Conservation (phyloP, 1,140 invertebrate species). For the Luehdorfia chinensis region DNA sequence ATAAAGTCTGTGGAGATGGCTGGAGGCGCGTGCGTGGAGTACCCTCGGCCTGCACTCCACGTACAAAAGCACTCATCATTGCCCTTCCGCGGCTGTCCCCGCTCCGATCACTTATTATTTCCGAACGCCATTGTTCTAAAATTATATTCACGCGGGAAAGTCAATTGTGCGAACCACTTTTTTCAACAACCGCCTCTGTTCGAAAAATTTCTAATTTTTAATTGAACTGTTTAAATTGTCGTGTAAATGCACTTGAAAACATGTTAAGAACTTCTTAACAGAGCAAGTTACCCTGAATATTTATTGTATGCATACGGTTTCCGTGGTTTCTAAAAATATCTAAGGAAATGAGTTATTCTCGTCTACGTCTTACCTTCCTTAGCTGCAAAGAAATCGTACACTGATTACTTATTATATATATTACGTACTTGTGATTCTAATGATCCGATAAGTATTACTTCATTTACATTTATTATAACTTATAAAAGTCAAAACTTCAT, state of each 20-base stretch:
- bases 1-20: constrained; percentile 31
- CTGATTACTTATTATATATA: no score
- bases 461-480: no score
- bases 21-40: constrained; percentile 46
- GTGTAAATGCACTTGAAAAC: neutral
- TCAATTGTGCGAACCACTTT: constrained; percentile 32
- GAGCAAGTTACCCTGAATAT: no score
- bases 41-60: constrained; percentile 40
- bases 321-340: no score
- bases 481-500: no score
- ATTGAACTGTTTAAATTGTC: neutral
- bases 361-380: no score
- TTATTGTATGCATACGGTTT: no score
- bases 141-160: constrained; percentile 45
- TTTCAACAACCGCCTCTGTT: constrained; percentile 15
- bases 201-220: constrained; percentile 1
- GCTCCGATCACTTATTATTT: constrained; percentile 55
- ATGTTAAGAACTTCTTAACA: no score
- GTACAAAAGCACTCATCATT: constrained; percentile 55
- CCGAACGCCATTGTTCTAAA: constrained; percentile 51
- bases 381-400: no score
- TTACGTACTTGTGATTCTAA: no score
- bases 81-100: constrained; percentile 45
- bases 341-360: no score
- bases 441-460: no score